Evolutionary conservation across 1,140 invertebrate genomes (phyloP).

Genomic region (roundworm (Caenorhabditis elegans)): DNA sequence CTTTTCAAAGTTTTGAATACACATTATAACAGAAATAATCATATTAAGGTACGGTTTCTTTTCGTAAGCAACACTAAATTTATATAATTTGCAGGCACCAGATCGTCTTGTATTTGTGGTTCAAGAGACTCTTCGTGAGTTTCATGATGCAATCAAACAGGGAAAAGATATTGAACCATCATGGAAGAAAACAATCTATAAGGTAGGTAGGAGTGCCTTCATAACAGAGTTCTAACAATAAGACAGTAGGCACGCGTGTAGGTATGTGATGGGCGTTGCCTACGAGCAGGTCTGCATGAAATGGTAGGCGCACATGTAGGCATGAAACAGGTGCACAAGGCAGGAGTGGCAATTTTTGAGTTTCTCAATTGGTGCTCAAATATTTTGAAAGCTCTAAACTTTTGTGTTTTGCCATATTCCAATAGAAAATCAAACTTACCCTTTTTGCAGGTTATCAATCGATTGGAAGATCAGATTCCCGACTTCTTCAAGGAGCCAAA

Average conservation of each 20-base stretch:
- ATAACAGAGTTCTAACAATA: too few species aligned
- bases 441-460: slow-evolving; percentile 77
- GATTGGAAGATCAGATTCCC: slow-evolving; percentile 94
- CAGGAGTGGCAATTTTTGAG: too few species aligned
- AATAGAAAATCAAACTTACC: background rate
- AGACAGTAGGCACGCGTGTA: too few species aligned
- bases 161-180: slow-evolving; percentile 95
- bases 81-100: slow-evolving; percentile 80
- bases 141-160: slow-evolving; percentile 92
- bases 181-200: slow-evolving; percentile 99
- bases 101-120: slow-evolving; percentile 92
- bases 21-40: slow-evolving; percentile 99
- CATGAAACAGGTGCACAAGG: too few species aligned
- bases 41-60: slow-evolving; percentile 84
- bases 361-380: too few species aligned
- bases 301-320: too few species aligned
- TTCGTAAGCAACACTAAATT: background rate
- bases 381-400: background rate
- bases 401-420: background rate
- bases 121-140: slow-evolving; percentile 93
- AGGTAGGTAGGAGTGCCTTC: slow-evolving; percentile 69
- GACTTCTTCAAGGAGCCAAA: slow-evolving; percentile 99
- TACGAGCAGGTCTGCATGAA: too few species aligned
- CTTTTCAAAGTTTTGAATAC: slow-evolving; percentile 95
- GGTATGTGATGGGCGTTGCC: too few species aligned